Evolutionary conservation across 2,888 invertebrate species (phyloP), one percentile per base, ranked within the genome.

Genomic region (Dorcus hopei): DNA sequence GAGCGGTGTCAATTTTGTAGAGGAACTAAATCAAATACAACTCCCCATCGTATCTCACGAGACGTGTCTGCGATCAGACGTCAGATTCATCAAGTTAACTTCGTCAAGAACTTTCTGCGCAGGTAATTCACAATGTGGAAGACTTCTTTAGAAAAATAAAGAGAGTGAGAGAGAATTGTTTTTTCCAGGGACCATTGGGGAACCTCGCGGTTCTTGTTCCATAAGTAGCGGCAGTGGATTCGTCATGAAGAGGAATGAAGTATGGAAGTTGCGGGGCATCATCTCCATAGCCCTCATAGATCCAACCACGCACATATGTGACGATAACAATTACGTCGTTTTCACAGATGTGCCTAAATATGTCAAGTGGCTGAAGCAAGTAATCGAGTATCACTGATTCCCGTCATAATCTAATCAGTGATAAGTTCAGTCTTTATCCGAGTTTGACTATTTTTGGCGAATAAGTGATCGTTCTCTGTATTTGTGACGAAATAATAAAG

Each of bases 151-250:
- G 26, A 26, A 26, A 26, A 26, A 26, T 3, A 26, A 5, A 26
- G 26, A 26, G 38, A 33, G 14, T 7, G 26, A 14, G 14, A 14
- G 14, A 14, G 14, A 19, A 48, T 49, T 11, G 9, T 4, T 1
- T 26, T 0, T 84, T 84, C 0, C 83, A 26, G 26, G 26, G 5
- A 26, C 3, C 84, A 0, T 85, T 85, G 26, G 11, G 2, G 14
- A 26, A 26, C 3, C 4, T 1, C 75, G 78, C 0, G 26, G 26
- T 4, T 5, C 5, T 26, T 26, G 26, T 61, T 77, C 80, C 41
- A 85, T 84, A 0, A 84, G 84, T 66, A 84, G 84, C 14, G 85
- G 85, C 0, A 82, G 83, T 3, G 85, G 85, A 0, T 75, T 85
- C 52, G 8, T 81, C 78, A 63, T 66, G 6, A 62, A 76, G 16